Evolutionary conservation across 2,888 invertebrate species (phyloP).

Genomic region (Megalurothrips usitatus): DNA sequence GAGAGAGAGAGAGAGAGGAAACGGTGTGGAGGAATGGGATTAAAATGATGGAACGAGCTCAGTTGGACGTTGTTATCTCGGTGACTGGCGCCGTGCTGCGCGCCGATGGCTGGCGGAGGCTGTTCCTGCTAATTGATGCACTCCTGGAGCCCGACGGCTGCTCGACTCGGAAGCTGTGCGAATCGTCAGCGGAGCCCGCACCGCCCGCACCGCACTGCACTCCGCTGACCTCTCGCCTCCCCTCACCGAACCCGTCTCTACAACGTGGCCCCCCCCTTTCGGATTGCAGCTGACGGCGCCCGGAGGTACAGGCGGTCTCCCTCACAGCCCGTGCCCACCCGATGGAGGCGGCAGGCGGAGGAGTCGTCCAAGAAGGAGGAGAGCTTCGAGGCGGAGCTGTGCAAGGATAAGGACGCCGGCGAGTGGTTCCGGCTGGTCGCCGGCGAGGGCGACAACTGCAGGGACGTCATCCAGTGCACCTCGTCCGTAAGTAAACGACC

Average conservation of each 20-base stretch:
- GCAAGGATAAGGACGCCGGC: slow-evolving; percentile 91
- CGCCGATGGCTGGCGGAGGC: too few relatives aligned
- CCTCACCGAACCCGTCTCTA: too few relatives aligned
- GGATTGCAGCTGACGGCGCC: background rate
- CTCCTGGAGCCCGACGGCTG: too few relatives aligned
- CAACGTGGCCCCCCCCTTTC: too few relatives aligned
- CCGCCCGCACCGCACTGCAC: too few relatives aligned
- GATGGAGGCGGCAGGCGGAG: slow-evolving; percentile 62
- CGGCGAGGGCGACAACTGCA: slow-evolving; percentile 86
- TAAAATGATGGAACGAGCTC: too few relatives aligned
- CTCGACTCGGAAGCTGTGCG: too few relatives aligned
- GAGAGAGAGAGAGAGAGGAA: background rate
- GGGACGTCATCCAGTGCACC: slow-evolving; percentile 92
- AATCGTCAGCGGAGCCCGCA: background rate
- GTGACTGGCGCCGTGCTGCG: too few relatives aligned
- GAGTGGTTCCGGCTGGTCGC: slow-evolving; percentile 90
- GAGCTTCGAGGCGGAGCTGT: slow-evolving; percentile 81
- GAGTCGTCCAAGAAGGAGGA: slow-evolving; percentile 66
- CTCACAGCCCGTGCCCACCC: background rate
- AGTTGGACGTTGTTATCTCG: too few relatives aligned
- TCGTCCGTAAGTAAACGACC: slow-evolving; percentile 74
- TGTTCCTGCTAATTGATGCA: too few relatives aligned
- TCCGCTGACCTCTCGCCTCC: background rate
- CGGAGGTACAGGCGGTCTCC: background rate
- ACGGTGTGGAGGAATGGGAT: background rate